A percentile compares a stretch with the other conserved stretches of the same genome.
phyloP scores from a whole-genome alignment of 2,888 invertebrate species.

The Sinodicranocentrus sp. region DNA sequence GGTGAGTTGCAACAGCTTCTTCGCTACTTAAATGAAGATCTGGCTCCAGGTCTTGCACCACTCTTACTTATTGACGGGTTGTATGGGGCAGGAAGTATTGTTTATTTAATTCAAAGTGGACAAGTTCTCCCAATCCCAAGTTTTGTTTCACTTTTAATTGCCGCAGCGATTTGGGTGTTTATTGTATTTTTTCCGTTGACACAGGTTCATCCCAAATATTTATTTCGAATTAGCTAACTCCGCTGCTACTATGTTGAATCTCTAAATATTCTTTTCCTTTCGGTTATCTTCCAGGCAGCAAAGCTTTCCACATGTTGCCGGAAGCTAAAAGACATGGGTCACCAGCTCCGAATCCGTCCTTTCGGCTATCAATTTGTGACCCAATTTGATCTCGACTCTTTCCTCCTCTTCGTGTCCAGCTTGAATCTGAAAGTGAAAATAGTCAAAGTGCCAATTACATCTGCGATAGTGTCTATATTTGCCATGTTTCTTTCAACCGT shows the following conservation, averaged over 20 bases:
- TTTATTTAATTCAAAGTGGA: constrained; percentile 84
- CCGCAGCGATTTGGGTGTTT: constrained; percentile 82
- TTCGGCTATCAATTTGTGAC: constrained; percentile 89
- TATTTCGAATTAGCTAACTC: neutral
- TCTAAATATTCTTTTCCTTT: constrained; percentile 6
- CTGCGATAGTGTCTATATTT: constrained; percentile 84
- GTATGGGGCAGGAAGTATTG: constrained; percentile 85
- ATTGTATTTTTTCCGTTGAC: constrained; percentile 85
- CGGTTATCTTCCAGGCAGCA: constrained; percentile 83
- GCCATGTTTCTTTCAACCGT: constrained; percentile 82
- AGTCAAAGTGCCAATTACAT: constrained; percentile 86
- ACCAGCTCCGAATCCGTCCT: constrained; percentile 87
- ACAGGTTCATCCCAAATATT: constrained; percentile 79
- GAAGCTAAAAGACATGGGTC: constrained; percentile 86
- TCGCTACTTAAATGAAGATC: constrained; percentile 87
- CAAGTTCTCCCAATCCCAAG: constrained; percentile 81
- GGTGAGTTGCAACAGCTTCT: constrained; percentile 88
- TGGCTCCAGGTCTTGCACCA: constrained; percentile 84
- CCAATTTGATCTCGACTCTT: constrained; percentile 86
- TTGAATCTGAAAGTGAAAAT: constrained; percentile 87
- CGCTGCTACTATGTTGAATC: neutral
- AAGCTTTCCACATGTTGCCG: constrained; percentile 86
- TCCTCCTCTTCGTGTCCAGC: constrained; percentile 87
- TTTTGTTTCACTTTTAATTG: constrained; percentile 79
- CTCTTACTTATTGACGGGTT: constrained; percentile 83